Conservation (phyloP, 1,140 invertebrate genomes). For the Diabrotica virgifera region DNA sequence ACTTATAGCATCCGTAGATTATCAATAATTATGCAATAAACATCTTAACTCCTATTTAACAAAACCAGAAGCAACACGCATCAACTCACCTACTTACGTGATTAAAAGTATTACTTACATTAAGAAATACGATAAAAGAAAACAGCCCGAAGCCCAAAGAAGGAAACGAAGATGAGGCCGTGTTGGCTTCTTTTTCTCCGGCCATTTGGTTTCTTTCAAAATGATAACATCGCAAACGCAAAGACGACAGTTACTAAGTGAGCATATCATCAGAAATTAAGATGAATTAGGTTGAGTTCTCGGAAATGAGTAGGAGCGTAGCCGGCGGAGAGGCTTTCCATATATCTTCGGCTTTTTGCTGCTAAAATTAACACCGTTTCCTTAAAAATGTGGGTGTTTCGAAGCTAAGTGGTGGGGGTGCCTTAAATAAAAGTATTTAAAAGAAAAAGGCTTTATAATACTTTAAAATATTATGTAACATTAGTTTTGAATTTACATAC, state of each 20-base stretch:
- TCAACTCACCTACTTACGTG: background rate
- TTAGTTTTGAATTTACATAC: too few species aligned
- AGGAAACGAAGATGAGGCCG: background rate
- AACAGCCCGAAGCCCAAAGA: background rate
- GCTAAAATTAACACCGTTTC: too few species aligned
- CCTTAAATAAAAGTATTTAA: too few species aligned
- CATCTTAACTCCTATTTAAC: background rate
- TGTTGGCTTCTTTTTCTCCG: slow-evolving; percentile 8
- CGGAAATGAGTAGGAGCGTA: background rate
- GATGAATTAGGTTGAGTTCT: slow-evolving; percentile 7
- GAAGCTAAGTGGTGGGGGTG: too few species aligned
- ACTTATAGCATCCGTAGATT: background rate
- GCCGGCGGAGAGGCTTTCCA: background rate
- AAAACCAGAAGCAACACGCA: background rate
- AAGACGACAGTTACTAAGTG: slow-evolving; percentile 11
- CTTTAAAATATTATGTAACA: too few species aligned
- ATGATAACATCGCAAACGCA: slow-evolving; percentile 4
- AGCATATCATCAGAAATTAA: slow-evolving; percentile 16
- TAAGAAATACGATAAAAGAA: background rate
- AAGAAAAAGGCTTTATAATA: too few species aligned
- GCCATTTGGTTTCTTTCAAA: slow-evolving; percentile 11
- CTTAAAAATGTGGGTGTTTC: too few species aligned
- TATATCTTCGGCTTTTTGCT: too few species aligned
- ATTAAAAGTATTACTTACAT: background rate
- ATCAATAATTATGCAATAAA: background rate